phyloP scores from a whole-genome alignment of 1,140 invertebrate genomes.

The Ceratina calcarata region DNA sequence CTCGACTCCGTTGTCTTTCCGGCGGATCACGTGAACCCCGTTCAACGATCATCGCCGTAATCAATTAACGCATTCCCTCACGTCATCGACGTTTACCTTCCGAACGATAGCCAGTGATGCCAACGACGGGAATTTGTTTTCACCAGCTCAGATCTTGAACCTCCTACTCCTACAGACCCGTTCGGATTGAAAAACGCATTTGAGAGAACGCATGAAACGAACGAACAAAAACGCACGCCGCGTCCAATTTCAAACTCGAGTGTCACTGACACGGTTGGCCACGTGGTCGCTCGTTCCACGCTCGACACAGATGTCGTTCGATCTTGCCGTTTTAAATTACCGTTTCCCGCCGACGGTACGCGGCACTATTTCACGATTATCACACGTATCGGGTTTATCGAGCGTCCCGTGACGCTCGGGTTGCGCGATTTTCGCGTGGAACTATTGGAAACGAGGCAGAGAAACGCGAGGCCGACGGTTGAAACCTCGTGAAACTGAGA shows the following conservation, averaged over 20 bases:
- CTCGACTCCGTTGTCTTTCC: constrained; percentile 40
- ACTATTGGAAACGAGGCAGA: neutral
- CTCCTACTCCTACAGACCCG: too few species aligned
- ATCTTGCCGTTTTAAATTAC: constrained; percentile 18
- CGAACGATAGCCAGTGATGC: constrained; percentile 27
- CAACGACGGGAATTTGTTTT: constrained; percentile 12
- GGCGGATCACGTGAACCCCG: constrained; percentile 35
- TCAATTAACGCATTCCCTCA: constrained; percentile 55
- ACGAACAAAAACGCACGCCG: too few species aligned
- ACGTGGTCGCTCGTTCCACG: constrained; percentile 21
- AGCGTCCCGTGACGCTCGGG: too few species aligned
- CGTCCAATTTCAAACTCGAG: constrained; percentile 5
- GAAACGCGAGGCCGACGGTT: constrained; percentile 19
- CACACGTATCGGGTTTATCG: neutral
- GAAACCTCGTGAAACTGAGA: constrained; percentile 58
- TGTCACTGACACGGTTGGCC: constrained; percentile 10
- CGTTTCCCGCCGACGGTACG: constrained; percentile 13
- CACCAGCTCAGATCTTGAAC: neutral
- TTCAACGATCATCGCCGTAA: constrained; percentile 23
- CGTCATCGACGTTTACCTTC: constrained; percentile 48
- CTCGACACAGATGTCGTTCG: constrained; percentile 42
- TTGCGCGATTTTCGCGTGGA: neutral
- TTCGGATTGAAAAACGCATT: too few species aligned
- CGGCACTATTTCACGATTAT: neutral
- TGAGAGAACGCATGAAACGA: too few species aligned